A percentile compares a stretch with the other conserved stretches of the same genome.
Evolutionary conservation across 2,797 vertebrate species (phyloP).

Genomic region (Masticophis lateralis): DNA sequence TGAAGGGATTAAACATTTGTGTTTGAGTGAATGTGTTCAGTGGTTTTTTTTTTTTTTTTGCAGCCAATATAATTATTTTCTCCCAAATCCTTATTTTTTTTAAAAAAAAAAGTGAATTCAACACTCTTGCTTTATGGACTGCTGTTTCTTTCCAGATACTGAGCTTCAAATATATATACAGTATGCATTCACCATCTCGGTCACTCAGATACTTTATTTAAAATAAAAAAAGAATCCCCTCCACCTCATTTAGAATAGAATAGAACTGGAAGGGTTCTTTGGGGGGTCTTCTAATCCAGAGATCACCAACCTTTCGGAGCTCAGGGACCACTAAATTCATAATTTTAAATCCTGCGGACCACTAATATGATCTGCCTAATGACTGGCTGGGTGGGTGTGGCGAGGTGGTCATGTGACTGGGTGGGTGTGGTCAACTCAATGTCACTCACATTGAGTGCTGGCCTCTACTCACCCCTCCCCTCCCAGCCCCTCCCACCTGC

Average conservation of each 20-base stretch:
- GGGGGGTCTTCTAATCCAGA: too few species aligned
- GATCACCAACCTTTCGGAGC: too few species aligned
- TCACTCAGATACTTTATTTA: constrained; percentile 14
- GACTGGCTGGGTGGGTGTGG: too few species aligned
- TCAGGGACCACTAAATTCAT: too few species aligned
- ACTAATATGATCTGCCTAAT: too few species aligned
- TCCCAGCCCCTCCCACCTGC: too few species aligned
- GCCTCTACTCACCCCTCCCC: too few species aligned
- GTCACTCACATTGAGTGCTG: too few species aligned
- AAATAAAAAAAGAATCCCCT: neutral
- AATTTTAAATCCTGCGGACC: too few species aligned
- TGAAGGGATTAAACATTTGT: constrained; percentile 79
- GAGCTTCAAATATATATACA: constrained; percentile 11
- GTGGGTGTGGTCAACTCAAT: too few species aligned
- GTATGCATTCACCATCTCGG: constrained; percentile 9
- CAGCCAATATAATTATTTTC: constrained; percentile 72
- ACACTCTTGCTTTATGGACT: constrained; percentile 32
- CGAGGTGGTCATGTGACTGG: too few species aligned
- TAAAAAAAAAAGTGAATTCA: constrained; percentile 26
- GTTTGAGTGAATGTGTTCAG: constrained; percentile 78
- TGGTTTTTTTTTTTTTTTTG: constrained; percentile 23
- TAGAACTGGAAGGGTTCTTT: too few species aligned
- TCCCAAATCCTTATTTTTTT: constrained; percentile 63
- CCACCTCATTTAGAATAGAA: neutral
- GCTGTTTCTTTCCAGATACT: constrained; percentile 30